Evolutionary conservation across 2,888 invertebrate genomes (phyloP).

Genomic region (Chymomyza caudatula): DNA sequence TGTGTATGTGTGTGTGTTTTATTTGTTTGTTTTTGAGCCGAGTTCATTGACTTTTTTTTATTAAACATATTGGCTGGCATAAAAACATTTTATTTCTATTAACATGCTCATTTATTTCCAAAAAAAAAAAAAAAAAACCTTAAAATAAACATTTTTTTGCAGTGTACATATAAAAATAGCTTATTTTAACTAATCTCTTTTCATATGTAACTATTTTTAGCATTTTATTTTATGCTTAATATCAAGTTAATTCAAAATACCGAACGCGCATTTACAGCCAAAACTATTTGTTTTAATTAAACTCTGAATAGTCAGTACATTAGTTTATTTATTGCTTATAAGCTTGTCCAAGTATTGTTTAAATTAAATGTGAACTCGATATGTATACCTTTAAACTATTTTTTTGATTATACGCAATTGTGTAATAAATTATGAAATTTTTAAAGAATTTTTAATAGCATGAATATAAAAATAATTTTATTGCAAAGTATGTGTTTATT

Average conservation of each 20-base stretch:
- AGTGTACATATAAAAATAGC: not conserved
- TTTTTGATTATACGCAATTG: too few relatives aligned
- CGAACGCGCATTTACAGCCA: not conserved
- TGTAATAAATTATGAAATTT: too few relatives aligned
- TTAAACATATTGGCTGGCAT: not conserved
- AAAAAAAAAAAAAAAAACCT: not conserved
- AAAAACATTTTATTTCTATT: not conserved
- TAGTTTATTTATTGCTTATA: too few relatives aligned
- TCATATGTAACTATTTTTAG: not conserved
- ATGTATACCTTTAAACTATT: too few relatives aligned
- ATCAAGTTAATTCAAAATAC: not conserved
- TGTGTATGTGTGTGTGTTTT: slow-evolving; percentile 15
- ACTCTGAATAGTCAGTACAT: too few relatives aligned
- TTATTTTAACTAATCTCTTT: not conserved
- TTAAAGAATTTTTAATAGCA: too few relatives aligned
- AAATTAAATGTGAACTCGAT: too few relatives aligned
- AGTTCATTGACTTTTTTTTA: slow-evolving; percentile 45
- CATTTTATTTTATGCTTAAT: not conserved
- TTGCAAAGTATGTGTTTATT: too few relatives aligned
- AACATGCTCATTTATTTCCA: not conserved
- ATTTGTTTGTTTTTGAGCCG: slow-evolving; percentile 32
- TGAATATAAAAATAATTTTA: too few relatives aligned
- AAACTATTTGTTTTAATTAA: not conserved
- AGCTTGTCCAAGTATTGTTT: too few relatives aligned
- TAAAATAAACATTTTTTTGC: not conserved